Conservation (phyloP, 2,888 invertebrate genomes). For the Melinopterus prodromus region DNA sequence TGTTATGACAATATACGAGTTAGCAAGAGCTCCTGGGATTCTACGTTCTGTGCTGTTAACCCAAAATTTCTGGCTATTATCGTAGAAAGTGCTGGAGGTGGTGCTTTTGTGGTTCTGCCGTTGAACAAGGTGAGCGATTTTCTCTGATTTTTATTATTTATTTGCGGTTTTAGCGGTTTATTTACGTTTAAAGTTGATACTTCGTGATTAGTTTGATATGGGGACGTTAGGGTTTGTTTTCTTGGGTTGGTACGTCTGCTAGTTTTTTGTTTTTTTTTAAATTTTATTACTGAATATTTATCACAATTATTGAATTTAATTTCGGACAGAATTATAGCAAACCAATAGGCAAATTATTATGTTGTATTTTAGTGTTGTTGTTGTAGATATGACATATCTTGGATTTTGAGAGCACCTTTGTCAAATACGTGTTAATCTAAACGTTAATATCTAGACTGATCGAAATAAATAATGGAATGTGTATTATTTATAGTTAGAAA, state of each 20-base stretch:
- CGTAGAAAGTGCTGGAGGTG: constrained; percentile 96
- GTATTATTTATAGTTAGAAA: no score
- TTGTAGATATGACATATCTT: no score
- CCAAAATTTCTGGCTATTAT: constrained; percentile 97
- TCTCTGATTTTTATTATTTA: background rate
- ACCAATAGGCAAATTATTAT: no score
- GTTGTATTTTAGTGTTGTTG: no score
- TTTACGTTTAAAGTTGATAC: constrained; percentile 8
- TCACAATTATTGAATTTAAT: no score
- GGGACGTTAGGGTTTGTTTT: background rate
- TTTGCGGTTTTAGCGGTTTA: background rate
- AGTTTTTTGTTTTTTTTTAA: constrained; percentile 10
- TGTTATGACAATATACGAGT: constrained; percentile 98
- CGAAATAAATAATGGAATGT: no score
- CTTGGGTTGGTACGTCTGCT: background rate
- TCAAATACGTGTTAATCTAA: no score
- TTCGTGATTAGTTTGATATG: no score
- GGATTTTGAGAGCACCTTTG: no score
- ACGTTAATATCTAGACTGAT: no score
- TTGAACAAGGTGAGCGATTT: constrained; percentile 80
- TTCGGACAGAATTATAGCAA: no score
- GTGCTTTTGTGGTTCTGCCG: constrained; percentile 94
- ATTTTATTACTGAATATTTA: background rate
- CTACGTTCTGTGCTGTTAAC: constrained; percentile 98
- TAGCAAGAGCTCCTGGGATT: constrained; percentile 98